These are phyloP conservation scores for Andrena marginata DNA, from an alignment of 2,888 invertebrate species.

Conservation along the genomic window DNA sequence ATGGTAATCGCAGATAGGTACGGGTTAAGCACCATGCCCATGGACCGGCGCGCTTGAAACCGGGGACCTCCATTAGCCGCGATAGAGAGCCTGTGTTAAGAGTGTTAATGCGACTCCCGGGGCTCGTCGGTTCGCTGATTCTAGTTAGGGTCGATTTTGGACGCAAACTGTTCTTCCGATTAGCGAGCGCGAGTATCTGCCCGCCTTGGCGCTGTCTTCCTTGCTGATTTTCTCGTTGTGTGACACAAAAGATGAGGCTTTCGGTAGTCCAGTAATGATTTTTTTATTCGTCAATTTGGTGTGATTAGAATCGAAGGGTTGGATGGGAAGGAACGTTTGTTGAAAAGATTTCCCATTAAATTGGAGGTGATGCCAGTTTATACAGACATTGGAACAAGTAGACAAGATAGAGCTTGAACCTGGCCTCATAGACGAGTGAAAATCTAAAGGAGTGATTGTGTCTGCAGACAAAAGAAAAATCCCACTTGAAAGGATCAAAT, in stretches of 20 bases:
- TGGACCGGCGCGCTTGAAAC: conserved; percentile 66
- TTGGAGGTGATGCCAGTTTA: too few relatives aligned
- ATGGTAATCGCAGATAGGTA: conserved; percentile 77
- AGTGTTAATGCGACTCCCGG: conserved; percentile 77
- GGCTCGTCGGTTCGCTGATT: conserved; percentile 62
- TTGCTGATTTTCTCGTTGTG: not conserved
- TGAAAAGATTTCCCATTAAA: too few relatives aligned
- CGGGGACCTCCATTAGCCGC: conserved; percentile 79
- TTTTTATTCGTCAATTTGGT: not conserved
- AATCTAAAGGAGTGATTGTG: conserved; percentile 4
- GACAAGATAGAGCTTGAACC: not conserved
- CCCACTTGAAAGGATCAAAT: conserved; percentile 38
- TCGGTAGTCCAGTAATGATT: not conserved
- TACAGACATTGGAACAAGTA: not conserved
- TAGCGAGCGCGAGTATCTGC: conserved; percentile 52
- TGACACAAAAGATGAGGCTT: not conserved
- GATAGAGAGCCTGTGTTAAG: conserved; percentile 78
- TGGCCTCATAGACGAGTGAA: not conserved
- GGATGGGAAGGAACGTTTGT: too few relatives aligned
- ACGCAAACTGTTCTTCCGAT: conserved; percentile 68
- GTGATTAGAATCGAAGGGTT: too few relatives aligned
- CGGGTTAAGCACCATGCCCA: conserved; percentile 75
- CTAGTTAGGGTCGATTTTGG: conserved; percentile 68
- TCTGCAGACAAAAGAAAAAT: conserved; percentile 6
- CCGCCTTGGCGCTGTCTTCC: conserved; percentile 17